These are phyloP conservation scores for Drosophila arawakana DNA, from an alignment of 1,140 invertebrate genomes.

Conservation along the genomic window DNA sequence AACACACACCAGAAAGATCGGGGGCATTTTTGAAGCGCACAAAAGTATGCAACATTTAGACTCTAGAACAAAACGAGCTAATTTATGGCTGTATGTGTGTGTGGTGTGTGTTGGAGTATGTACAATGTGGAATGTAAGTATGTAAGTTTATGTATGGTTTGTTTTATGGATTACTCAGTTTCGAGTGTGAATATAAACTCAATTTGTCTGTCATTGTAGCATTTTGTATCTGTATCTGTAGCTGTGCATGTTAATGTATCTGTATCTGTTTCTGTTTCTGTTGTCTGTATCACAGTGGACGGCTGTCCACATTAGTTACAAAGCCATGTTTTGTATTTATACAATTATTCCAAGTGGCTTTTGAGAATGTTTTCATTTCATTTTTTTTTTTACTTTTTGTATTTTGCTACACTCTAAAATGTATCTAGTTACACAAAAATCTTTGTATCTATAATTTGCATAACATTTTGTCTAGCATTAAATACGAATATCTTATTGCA, in stretches of 20 bases:
- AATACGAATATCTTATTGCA: slow-evolving; percentile 1
- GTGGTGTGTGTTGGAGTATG: slow-evolving; percentile 2
- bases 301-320: slow-evolving; percentile 47
- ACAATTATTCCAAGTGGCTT: slow-evolving; percentile 16
- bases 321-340: slow-evolving; percentile 15
- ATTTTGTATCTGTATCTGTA: slow-evolving; percentile 4
- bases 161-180: slow-evolving; percentile 11
- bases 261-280: slow-evolving; percentile 21
- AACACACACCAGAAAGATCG: not conserved
- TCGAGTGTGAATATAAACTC: slow-evolving; percentile 4
- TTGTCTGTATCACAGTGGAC: slow-evolving; percentile 46
- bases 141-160: slow-evolving; percentile 13
- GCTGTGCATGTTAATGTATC: not conserved
- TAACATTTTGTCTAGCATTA: slow-evolving; percentile 14
- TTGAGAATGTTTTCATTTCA: slow-evolving; percentile 2
- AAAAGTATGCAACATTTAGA: slow-evolving; percentile 64
- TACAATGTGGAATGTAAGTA: not conserved
- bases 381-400: no score
- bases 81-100: slow-evolving; percentile 34
- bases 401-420: slow-evolving; percentile 6
- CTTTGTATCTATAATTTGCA: slow-evolving; percentile 14
- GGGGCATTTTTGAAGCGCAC: slow-evolving; percentile 35
- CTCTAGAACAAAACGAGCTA: slow-evolving; percentile 46
- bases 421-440: slow-evolving; percentile 9
- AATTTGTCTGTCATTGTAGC: slow-evolving; percentile 7